Evolutionary conservation across 2,797 vertebrate species (phyloP).

Genomic region (Manis javanica): DNA sequence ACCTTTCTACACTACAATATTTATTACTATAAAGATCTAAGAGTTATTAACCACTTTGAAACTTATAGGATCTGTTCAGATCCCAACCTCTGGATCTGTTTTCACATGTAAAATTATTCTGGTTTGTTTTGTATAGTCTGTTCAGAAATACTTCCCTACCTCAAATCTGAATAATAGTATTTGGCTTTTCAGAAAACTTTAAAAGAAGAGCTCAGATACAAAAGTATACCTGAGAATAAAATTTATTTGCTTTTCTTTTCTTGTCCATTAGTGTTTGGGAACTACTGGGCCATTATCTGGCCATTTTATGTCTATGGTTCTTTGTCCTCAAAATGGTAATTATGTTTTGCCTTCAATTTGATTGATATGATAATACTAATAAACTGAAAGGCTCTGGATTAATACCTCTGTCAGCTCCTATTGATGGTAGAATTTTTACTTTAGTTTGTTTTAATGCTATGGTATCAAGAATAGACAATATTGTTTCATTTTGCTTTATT

Average conservation of each 20-base stretch:
- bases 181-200: slow-evolving; percentile 25
- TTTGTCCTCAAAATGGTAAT: not conserved
- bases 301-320: not conserved
- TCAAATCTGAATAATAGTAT: slow-evolving; percentile 44
- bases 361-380: not conserved
- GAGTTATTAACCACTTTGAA: slow-evolving; percentile 84
- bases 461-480: slow-evolving; percentile 1
- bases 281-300: not conserved
- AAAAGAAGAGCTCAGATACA: not conserved
- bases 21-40: slow-evolving; percentile 87
- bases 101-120: slow-evolving; percentile 75
- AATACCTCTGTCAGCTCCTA: not conserved
- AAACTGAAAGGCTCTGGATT: not conserved
- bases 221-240: not conserved
- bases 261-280: not conserved
- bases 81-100: slow-evolving; percentile 75
- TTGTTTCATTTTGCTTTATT: not conserved
- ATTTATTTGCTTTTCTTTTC: slow-evolving; percentile 2
- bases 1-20: slow-evolving; percentile 85
- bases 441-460: not conserved
- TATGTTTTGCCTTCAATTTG: not conserved
- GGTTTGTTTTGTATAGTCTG: not conserved
- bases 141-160: slow-evolving; percentile 46
- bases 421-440: not conserved
- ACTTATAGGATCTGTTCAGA: slow-evolving; percentile 81